phyloP scores from a whole-genome alignment of 2,797 vertebrate genomes.

The Poecilia gillii region DNA sequence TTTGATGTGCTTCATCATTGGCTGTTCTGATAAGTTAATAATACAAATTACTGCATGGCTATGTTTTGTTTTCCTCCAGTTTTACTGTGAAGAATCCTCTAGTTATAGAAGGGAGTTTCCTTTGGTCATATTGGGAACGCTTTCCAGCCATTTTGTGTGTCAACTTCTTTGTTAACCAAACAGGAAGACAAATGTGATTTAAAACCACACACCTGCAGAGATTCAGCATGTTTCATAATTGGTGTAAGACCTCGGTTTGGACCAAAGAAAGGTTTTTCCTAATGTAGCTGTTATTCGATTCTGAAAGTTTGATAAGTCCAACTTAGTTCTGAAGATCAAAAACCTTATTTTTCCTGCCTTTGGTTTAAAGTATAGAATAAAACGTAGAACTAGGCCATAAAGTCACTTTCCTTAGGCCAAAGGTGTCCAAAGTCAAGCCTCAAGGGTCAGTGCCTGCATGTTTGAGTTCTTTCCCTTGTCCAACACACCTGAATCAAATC shows the following conservation, averaged over 20 bases:
- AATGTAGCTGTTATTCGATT: neutral
- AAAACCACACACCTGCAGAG: neutral
- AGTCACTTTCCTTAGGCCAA: neutral
- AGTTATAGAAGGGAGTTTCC: neutral
- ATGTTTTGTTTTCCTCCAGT: neutral
- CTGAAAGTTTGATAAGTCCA: neutral
- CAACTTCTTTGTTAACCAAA: neutral
- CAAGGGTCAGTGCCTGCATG: too few relatives aligned
- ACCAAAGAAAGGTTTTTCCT: neutral
- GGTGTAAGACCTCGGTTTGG: neutral
- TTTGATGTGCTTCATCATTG: neutral
- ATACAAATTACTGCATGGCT: neutral
- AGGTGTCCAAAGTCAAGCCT: too few relatives aligned
- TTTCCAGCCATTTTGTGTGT: neutral
- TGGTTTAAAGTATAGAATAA: neutral
- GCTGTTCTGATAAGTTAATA: too few relatives aligned
- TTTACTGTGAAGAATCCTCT: neutral
- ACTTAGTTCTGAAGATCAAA: neutral
- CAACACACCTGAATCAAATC: too few relatives aligned
- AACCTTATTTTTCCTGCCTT: neutral
- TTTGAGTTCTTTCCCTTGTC: too few relatives aligned
- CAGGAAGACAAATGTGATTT: neutral
- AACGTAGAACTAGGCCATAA: neutral
- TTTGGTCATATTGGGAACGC: neutral
- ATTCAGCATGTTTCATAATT: neutral